A percentile compares a stretch with the other conserved stretches of the same genome.
phyloP scores from a whole-genome alignment of 2,113 vertebrate species.

The Thamnaconus septentrionalis region DNA sequence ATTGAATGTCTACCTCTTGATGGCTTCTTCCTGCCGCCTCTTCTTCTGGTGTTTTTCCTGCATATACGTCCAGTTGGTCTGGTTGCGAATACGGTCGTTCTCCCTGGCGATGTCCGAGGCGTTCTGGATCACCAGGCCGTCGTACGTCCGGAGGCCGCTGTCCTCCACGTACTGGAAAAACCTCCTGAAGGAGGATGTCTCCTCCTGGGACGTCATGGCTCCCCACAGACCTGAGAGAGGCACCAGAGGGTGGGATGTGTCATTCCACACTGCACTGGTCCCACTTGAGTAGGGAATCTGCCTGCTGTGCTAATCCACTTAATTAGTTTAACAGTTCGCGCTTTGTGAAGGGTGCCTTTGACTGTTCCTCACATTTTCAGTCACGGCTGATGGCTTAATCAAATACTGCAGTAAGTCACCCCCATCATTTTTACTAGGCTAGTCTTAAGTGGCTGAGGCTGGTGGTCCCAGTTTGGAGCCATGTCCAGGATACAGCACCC shows the following conservation, averaged over 20 bases:
- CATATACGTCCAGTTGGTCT: slow-evolving; percentile 91
- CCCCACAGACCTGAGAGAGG: slow-evolving; percentile 23
- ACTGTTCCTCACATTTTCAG: no score
- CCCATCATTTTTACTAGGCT: no score
- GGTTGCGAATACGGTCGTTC: slow-evolving; percentile 92
- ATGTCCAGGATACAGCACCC: no score
- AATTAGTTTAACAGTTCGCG: no score
- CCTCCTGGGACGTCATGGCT: slow-evolving; percentile 65
- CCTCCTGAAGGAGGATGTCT: slow-evolving; percentile 75
- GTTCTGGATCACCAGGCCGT: slow-evolving; percentile 96
- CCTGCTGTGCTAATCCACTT: no score
- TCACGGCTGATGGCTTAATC: no score
- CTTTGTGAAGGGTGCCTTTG: no score
- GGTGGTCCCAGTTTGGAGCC: no score
- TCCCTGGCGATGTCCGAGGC: slow-evolving; percentile 97
- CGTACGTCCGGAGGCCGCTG: slow-evolving; percentile 90
- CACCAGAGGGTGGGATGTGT: not conserved
- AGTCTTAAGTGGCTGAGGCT: no score
- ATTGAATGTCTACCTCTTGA: slow-evolving; percentile 82
- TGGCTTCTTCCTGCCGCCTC: slow-evolving; percentile 90
- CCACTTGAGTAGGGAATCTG: no score
- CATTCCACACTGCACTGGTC: no score
- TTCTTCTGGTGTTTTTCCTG: slow-evolving; percentile 95
- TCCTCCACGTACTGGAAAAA: slow-evolving; percentile 97
- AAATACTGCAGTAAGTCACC: no score